Evolutionary conservation across 2,888 invertebrate species (phyloP).

Genomic region (Zeuzera pyrina): DNA sequence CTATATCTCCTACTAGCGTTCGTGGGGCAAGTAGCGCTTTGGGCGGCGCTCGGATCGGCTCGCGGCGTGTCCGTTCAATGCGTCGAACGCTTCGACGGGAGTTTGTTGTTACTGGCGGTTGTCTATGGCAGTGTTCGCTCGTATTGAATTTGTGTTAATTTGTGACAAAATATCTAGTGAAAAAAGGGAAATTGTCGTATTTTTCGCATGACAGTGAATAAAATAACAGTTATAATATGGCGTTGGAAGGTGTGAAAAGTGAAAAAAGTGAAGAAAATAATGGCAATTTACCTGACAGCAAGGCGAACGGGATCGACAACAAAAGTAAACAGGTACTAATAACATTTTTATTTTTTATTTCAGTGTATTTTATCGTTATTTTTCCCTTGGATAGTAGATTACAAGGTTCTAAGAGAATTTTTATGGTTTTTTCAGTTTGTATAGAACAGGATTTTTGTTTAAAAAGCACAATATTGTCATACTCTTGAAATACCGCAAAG

Average conservation of each 20-base stretch:
- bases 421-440: too few species aligned
- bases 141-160: slow-evolving; percentile 48
- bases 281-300: slow-evolving; percentile 64
- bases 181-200: slow-evolving; percentile 33
- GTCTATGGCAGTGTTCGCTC: slow-evolving; percentile 60
- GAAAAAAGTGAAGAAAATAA: slow-evolving; percentile 71
- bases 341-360: slow-evolving; percentile 25
- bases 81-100: slow-evolving; percentile 40
- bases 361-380: slow-evolving; percentile 25
- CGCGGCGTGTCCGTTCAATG: slow-evolving; percentile 38
- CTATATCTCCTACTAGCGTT: too few species aligned
- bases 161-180: slow-evolving; percentile 49
- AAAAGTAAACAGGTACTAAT: slow-evolving; percentile 71
- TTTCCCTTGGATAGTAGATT: too few species aligned
- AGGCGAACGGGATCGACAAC: slow-evolving; percentile 73
- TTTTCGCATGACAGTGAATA: slow-evolving; percentile 66
- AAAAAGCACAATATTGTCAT: too few species aligned
- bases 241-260: slow-evolving; percentile 71
- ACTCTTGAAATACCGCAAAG: slow-evolving; percentile 22
- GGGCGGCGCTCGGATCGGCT: slow-evolving; percentile 11
- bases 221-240: slow-evolving; percentile 59
- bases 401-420: too few species aligned
- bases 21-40: slow-evolving; percentile 8
- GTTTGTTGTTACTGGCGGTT: slow-evolving; percentile 23
- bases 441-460: too few species aligned